These are phyloP conservation scores for Drosophila mulleri DNA, from an alignment of 2,888 invertebrate species.

Conservation along the genomic window DNA sequence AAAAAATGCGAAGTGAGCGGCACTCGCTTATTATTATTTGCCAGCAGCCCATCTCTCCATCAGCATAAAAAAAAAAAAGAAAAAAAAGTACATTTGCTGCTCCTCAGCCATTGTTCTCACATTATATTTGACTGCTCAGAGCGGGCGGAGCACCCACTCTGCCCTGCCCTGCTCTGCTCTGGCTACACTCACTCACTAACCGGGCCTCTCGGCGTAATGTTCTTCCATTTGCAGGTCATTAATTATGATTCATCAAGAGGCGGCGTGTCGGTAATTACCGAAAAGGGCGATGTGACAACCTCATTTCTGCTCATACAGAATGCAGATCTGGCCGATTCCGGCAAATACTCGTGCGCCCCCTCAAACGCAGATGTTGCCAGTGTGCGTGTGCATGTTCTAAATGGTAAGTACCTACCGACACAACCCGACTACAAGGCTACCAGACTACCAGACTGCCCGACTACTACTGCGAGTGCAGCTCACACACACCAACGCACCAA, in stretches of 20 bases:
- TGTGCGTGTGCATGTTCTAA: slow-evolving; percentile 92
- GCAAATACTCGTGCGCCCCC: slow-evolving; percentile 92
- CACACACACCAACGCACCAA: slow-evolving; percentile 19
- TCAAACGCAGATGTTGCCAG: slow-evolving; percentile 92
- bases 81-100: slow-evolving; percentile 11
- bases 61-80: slow-evolving; percentile 1
- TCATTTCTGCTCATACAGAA: slow-evolving; percentile 92
- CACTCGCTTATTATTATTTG: slow-evolving; percentile 47
- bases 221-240: slow-evolving; percentile 87
- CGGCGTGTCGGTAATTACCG: slow-evolving; percentile 92
- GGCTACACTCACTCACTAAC: slow-evolving; percentile 33
- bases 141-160: not conserved
- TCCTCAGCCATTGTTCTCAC: slow-evolving; percentile 44
- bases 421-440: slow-evolving; percentile 7
- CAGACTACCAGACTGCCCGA: slow-evolving; percentile 7
- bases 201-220: slow-evolving; percentile 38
- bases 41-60: slow-evolving; percentile 16
- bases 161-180: not conserved
- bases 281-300: slow-evolving; percentile 92
- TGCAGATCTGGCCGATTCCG: slow-evolving; percentile 90
- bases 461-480: slow-evolving; percentile 18
- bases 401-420: slow-evolving; percentile 87
- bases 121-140: slow-evolving; percentile 26
- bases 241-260: slow-evolving; percentile 93
- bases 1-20: not conserved